Percentiles rank a stretch among this genome's conserved stretches.
Evolutionary conservation across 2,113 vertebrate species (phyloP).

Genomic region (Gymnogyps californianus): DNA sequence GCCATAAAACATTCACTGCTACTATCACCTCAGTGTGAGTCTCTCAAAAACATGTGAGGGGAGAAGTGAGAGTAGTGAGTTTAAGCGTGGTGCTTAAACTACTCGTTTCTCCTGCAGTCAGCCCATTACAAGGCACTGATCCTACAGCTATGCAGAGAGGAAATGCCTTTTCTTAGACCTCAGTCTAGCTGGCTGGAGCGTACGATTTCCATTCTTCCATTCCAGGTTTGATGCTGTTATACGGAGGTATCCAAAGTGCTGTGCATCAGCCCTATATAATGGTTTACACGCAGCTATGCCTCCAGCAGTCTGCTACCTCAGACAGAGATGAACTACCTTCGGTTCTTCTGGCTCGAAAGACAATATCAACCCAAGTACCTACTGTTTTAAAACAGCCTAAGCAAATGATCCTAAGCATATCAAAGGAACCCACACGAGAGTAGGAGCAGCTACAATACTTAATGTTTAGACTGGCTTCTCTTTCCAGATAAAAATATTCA

Average conservation of each 20-base stretch:
- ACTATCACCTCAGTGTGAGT: neutral
- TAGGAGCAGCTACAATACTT: neutral
- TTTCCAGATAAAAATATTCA: neutral
- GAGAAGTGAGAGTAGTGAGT: neutral
- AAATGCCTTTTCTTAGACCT: neutral
- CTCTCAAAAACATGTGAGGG: neutral
- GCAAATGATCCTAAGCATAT: neutral
- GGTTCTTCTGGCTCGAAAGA: neutral
- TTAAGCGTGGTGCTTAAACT: neutral
- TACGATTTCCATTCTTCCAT: neutral
- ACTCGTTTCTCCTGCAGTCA: neutral
- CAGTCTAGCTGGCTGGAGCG: accelerated
- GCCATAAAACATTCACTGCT: neutral
- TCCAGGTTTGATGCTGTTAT: neutral
- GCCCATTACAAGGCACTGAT: neutral
- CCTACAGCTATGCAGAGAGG: neutral
- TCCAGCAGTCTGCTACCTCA: neutral
- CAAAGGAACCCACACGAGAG: neutral
- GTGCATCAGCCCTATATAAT: neutral
- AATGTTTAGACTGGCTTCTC: neutral
- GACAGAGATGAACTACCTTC: neutral
- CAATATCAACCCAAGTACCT: neutral
- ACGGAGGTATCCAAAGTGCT: neutral
- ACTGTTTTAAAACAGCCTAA: neutral
- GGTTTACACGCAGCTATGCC: neutral